A percentile compares a stretch with the other conserved stretches of the same genome.
These are phyloP conservation scores for Carassius gibelio DNA, from an alignment of 2,113 vertebrate species.

Conservation along the genomic window DNA sequence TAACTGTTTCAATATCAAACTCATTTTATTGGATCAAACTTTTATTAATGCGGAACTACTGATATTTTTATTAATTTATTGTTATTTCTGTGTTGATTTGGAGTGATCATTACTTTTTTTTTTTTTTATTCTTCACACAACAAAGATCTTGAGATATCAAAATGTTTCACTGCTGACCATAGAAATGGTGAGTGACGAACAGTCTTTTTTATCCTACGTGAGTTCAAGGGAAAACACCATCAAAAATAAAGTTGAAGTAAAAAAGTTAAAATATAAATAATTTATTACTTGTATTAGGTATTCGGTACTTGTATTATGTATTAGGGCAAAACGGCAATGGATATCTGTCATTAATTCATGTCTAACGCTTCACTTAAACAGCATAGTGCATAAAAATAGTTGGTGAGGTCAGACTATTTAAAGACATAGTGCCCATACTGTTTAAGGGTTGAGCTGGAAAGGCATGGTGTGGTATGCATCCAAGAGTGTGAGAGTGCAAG, in stretches of 20 bases:
- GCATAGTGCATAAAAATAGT: slow-evolving; percentile 11
- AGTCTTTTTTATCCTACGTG: neutral
- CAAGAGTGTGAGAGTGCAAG: slow-evolving; percentile 37
- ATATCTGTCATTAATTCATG: neutral
- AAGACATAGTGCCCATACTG: neutral
- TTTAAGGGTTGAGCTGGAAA: slow-evolving; percentile 15
- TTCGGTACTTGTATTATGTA: too few relatives aligned
- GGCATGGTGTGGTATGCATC: slow-evolving; percentile 24
- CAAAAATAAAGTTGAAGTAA: too few relatives aligned
- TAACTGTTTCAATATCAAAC: neutral
- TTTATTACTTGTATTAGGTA: too few relatives aligned
- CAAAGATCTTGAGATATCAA: neutral
- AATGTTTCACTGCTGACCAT: neutral
- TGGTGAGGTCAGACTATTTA: slow-evolving; percentile 8
- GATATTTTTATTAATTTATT: neutral
- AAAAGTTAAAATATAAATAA: too few relatives aligned
- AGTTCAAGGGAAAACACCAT: too few relatives aligned
- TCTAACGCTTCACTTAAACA: neutral
- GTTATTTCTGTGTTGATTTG: neutral
- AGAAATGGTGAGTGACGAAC: neutral
- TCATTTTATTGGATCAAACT: neutral
- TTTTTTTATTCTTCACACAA: too few relatives aligned
- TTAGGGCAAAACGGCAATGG: neutral
- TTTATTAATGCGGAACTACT: neutral
- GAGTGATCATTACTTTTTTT: too few relatives aligned